Evolutionary conservation across 2,113 vertebrate genomes (phyloP), one percentile per base, ranked within the genome.

Genomic region (Carettochelys insculpta): DNA sequence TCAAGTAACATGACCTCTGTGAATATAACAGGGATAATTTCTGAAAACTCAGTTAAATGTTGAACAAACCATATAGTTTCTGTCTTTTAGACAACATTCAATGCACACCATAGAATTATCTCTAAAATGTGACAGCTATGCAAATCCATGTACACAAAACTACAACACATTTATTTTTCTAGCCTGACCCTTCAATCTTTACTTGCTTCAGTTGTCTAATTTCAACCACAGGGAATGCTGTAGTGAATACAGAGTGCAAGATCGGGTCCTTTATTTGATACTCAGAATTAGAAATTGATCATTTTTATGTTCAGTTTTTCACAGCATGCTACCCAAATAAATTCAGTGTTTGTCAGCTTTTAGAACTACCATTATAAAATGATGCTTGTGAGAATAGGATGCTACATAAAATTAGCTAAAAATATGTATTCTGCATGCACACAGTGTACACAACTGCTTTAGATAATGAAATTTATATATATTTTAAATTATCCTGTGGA

Each of bases 1-100:
- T 99, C 99, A 90, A 99, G 97, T 48, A 99, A 97, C 97, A 99
- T 98, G 88, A 99, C 94, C 93, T 98, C 99, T 99, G 97, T 75
- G 90, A 91, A 92, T 11, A 96, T 47, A 93, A 92, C 34, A 84
- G 79, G 76, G 4, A 82, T 22, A 51, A 20, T 48, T 89, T 34
- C 38, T 82, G 51, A 91, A 79, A 90, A 80, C 6, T 77, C 83
- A 92, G 19, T 8, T 17, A 83, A 90, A 88, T 2, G 4, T 29
- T n/a, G 5, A 87, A 34, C 13, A 93, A 80, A 82, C 5, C 14
- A 34, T 75, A n/a, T 3, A 58, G 29, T 14, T 83, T 85, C 84
- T 88, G 61, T 38, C 13, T 38, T 68, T 80, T 45, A 85, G 38
- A 90, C 75, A 2, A 43, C 1, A 68, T 83, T 82, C 65, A 31